Evolutionary conservation across 2,888 invertebrate genomes (phyloP).

Genomic region (Andrena bucephala): DNA sequence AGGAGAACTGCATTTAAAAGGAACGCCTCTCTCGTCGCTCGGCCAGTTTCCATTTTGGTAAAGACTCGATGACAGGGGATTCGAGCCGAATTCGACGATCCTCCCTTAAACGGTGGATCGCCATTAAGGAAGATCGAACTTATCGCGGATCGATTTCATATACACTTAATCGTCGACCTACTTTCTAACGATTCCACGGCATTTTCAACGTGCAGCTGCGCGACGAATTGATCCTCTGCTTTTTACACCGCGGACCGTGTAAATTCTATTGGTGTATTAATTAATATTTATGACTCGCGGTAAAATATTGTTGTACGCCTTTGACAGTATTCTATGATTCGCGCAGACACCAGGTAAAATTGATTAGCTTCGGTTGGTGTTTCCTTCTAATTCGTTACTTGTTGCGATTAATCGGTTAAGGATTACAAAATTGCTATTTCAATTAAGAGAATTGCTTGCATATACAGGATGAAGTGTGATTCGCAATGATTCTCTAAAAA

Average conservation of each 20-base stretch:
- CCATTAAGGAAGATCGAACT: conserved; percentile 42
- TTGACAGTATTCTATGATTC: too few species aligned
- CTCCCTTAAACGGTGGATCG: conserved; percentile 42
- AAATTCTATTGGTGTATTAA: neutral
- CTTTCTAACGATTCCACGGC: conserved; percentile 27
- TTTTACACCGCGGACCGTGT: neutral
- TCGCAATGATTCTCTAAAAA: too few species aligned
- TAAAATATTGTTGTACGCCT: too few species aligned
- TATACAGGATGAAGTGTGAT: too few species aligned
- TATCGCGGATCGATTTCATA: conserved; percentile 21
- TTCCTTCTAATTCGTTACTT: too few species aligned
- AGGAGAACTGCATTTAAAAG: conserved; percentile 53
- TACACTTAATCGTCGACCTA: conserved; percentile 33
- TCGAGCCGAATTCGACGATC: conserved; percentile 38
- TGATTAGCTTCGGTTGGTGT: too few species aligned
- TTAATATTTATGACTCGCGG: neutral
- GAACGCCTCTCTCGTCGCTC: conserved; percentile 19
- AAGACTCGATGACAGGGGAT: conserved; percentile 38
- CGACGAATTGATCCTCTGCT: neutral
- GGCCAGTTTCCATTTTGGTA: conserved; percentile 58
- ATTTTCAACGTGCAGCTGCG: neutral
- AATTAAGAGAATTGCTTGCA: too few species aligned
- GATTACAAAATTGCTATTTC: too few species aligned
- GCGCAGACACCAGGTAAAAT: too few species aligned
- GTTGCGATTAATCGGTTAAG: too few species aligned